These are phyloP conservation scores for Chondrosia reniformis DNA, from an alignment of 37 sponge, comb jelly and placozoan genomes.

Conservation along the genomic window DNA sequence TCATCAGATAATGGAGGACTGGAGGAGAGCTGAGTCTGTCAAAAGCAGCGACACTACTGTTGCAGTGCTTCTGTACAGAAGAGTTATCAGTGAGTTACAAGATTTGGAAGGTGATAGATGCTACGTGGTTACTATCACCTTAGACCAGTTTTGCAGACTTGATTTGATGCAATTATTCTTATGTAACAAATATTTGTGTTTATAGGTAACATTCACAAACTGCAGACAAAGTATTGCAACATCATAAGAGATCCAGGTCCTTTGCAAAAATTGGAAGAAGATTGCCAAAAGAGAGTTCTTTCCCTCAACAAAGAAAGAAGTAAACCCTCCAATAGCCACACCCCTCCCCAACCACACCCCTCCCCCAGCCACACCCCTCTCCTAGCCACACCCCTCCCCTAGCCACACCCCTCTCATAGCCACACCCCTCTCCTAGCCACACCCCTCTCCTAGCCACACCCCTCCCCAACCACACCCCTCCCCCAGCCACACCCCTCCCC, in stretches of 20 bases:
- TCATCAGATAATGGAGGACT: background rate
- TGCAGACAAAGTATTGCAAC: no score
- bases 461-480: background rate
- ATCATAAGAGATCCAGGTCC: no score
- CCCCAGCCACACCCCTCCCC: background rate
- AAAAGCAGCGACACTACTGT: background rate
- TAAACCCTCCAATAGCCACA: background rate
- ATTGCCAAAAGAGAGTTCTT: background rate
- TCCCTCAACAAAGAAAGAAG: background rate
- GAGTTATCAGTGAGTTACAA: background rate
- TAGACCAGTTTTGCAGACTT: no score
- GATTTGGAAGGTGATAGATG: background rate
- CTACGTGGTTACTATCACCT: no score
- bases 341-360: background rate
- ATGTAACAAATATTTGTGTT: no score
- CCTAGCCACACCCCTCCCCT: slow-evolving; percentile 3
- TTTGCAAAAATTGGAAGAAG: no score
- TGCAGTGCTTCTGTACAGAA: slow-evolving; percentile 1
- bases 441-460: background rate
- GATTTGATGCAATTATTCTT: no score
- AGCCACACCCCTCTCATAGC: background rate
- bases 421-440: background rate
- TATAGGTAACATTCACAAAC: background rate
- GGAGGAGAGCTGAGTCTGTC: background rate
- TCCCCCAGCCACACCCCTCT: background rate